Conservation (phyloP, 2,113 vertebrate species). For the Accipiter cooperii region DNA sequence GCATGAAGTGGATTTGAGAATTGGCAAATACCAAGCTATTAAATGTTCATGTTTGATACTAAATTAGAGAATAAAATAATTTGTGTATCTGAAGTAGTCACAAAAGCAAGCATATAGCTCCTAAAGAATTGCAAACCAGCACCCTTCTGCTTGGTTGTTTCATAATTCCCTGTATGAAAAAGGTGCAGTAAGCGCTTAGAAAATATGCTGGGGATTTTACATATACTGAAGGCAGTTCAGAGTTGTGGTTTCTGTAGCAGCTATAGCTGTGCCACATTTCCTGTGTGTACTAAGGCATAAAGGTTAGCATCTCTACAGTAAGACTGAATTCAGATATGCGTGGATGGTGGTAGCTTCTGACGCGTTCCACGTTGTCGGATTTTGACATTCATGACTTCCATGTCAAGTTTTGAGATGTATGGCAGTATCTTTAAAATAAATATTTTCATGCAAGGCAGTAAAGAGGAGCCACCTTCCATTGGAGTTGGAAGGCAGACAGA, state of each 20-base stretch:
- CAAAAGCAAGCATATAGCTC: not conserved
- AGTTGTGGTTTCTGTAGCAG: not conserved
- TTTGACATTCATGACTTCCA: not conserved
- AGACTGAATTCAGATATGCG: not conserved
- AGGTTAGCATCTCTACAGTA: not conserved
- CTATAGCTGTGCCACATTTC: not conserved
- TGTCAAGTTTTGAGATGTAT: not conserved
- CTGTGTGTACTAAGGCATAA: fast-evolving
- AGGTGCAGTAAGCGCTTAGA: not conserved
- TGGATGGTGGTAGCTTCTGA: not conserved
- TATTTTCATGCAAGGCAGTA: not conserved
- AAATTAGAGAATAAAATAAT: not conserved
- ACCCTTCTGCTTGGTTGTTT: not conserved
- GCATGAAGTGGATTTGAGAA: not conserved
- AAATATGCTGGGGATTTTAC: not conserved
- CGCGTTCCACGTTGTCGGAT: fast-evolving
- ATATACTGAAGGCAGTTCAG: not conserved
- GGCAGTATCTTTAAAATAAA: not conserved
- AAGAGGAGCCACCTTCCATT: not conserved
- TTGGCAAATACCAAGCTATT: not conserved
- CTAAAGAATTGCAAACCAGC: not conserved
- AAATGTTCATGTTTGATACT: not conserved
- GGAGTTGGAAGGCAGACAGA: not conserved
- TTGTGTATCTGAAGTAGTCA: not conserved
- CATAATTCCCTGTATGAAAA: not conserved